Evolutionary conservation across 2,888 invertebrate genomes (phyloP), one percentile per base, ranked within the genome.

Genomic region (Perdita meconis): DNA sequence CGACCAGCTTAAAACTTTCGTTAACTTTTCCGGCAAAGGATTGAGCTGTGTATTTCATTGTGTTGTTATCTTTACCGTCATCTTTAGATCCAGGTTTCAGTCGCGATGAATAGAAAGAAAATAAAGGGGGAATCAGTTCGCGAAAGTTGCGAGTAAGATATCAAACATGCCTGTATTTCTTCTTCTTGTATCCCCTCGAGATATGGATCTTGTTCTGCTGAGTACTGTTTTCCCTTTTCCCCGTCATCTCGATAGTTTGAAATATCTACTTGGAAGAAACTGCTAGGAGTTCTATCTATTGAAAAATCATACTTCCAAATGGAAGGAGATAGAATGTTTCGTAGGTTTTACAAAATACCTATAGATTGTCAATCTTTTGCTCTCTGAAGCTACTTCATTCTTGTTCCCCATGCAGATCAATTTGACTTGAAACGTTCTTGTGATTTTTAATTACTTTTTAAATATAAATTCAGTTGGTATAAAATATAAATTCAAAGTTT

Each of bases 111-210:
- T 59, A 26, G 64, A 34, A 30, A 47, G 44, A 40, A 59, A 68
- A 72, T 30, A 22, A n/a, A 44, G 63, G 26, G 34, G 74, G 69
- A n/a, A n/a, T 68, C 74, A 63, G 42, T 47, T 44, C 34, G 67
- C 38, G 50, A 73, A 64, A 69, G 64, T 74, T 63, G 69, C 57
- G 60, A 72, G 77, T 67, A 65, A 68, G 77, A 78, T 75, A 64
- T 65, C 67, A 70, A 63, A 69, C 61, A 63, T 73, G 56, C 63
- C 64, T 8, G 19, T 40, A 63, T 71, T 74, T 61, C 63, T 73
- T 55, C 67, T 38, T 61, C 44, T 51, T 26, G 66, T 44, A 73
- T 71, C 75, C 81, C 70, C 71, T 26, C 38, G 73, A 68, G 81
- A 81, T 75, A 53, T 50, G 12, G n/a, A 8, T 38, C 42, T 36